These are phyloP conservation scores for Calliphora vicina DNA, from an alignment of 1,140 invertebrate species.

Conservation along the genomic window DNA sequence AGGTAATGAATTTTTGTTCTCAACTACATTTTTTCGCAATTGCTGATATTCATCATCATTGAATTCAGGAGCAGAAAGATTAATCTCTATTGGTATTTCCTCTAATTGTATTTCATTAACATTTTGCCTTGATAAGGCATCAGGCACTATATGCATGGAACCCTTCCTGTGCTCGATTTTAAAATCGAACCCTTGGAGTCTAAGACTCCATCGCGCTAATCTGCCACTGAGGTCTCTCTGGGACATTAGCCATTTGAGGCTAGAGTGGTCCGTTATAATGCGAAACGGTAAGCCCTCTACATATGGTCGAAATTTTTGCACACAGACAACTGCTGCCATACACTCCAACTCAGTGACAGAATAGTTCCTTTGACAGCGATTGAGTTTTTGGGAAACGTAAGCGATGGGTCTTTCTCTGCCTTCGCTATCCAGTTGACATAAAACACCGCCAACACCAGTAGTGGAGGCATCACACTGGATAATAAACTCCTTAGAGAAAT, in stretches of 20 bases:
- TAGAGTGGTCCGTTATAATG: slow-evolving; percentile 54
- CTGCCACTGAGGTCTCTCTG: slow-evolving; percentile 47
- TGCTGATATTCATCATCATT: not conserved
- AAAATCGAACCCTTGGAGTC: not conserved
- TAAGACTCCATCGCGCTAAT: slow-evolving; percentile 50
- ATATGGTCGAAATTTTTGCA: slow-evolving; percentile 63
- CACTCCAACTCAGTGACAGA: slow-evolving; percentile 32
- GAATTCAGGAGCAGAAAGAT: not conserved
- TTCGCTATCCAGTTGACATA: not conserved
- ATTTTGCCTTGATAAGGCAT: not conserved
- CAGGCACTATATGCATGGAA: not conserved
- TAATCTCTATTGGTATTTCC: not conserved
- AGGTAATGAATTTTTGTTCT: not conserved
- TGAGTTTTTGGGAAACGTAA: slow-evolving; percentile 37
- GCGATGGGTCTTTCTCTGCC: slow-evolving; percentile 20
- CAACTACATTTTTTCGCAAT: not conserved
- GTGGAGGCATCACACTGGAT: not conserved
- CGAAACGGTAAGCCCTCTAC: slow-evolving; percentile 58
- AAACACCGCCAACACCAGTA: not conserved
- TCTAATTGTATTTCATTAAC: not conserved
- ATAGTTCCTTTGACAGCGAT: slow-evolving; percentile 1
- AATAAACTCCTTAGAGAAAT: not conserved
- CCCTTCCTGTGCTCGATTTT: not conserved
- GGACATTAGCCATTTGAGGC: slow-evolving; percentile 45
- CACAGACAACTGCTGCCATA: slow-evolving; percentile 61